Evolutionary conservation across 2,797 vertebrate genomes (phyloP), one percentile per base, ranked within the genome.

Genomic region (Protosalanx chinensis): DNA sequence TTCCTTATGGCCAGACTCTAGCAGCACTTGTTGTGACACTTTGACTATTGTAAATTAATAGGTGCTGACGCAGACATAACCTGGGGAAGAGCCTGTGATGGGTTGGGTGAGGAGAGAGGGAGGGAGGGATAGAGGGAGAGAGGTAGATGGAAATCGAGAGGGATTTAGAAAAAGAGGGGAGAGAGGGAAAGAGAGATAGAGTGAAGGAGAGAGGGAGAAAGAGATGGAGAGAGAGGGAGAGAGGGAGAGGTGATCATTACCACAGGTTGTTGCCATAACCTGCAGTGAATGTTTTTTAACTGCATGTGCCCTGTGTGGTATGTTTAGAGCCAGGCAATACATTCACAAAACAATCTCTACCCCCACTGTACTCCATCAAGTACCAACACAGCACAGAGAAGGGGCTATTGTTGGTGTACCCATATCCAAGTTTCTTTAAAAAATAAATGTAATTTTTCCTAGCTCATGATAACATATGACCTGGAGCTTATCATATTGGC

Each of bases 11-110:
- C 80, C 80, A 82, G 88, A 91, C 90, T 92, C 91, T 89, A 88
- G 84, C 74, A 60, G 81, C 87, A 85, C 88, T 84, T 91, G 91
- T 91, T 92, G 92, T 92, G 90, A 92, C 91, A 92, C 88, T 91
- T 90, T 88, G 81, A 85, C 91, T 92, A 90, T 91, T 91, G 90
- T 91, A 91, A 91, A 91, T 92, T 86, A 91, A 92, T 90, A 89
- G 91, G 88, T 72, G 80, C 87, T 91, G 91, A 91, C 81, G 87
- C 89, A 91, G 90, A 92, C 86, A 66, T 85, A 78, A 88, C 90
- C 90, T 66, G 0, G 33, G 90, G 84, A 60, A 86, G 81, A 80
- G 79, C 75, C 85, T n/a, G 77, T 82, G 89, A 82, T 77, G 85
- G 87, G 35, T 53, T 30, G 69, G 49, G 51, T 15, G 37, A 30